Evolutionary conservation across 2,888 invertebrate species (phyloP), one percentile per base, ranked within the genome.

Genomic region (Cryptophagus acutangulus): DNA sequence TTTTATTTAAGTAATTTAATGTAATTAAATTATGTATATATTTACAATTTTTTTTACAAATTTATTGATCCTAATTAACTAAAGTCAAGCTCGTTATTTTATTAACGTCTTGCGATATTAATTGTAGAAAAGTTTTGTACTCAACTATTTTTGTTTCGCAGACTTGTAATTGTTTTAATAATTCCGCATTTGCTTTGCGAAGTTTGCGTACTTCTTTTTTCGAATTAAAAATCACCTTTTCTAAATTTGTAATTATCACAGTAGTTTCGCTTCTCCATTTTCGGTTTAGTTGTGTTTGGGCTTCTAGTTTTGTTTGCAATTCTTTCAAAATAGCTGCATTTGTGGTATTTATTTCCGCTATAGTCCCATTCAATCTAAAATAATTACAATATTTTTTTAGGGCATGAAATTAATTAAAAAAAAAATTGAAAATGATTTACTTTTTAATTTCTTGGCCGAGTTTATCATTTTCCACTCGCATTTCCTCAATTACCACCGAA

Each of bases 261-360:
- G 79, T 68, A 17, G 81, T 74, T n/a, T 80, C 77, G 18, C 72
- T 71, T 57, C 77, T 78, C 79, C 84, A 85, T 48, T 63, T 78
- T 64, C 70, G 75, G 60, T 74, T 81, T 34, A 77, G 69, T 57
- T 73, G 74, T 63, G 74, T 78, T 69, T 77, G 81, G 49, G 67
- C 72, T 61, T 74, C 75, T 53, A 77, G 72, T 64, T 76, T 79
- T 57, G 72, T 74, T 54, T 74, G 77, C 16, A 80, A 64, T 65
- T 73, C 78, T 54, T 71, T 79, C 33, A 75, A 52, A 17, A 55
- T 45, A 43, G 51, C 43, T 2, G 44, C 47, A 40, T 58, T 52
- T 6, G 46, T 40, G 13, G 30, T 46, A 36, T 55, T 50, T 14
- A 62, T 39, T 38, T 53, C 43, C 18, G 53, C 37, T 4, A 62